Base-by-base conservation (phyloP, 2,797 vertebrate species). In the Siniperca undulata region DNA sequence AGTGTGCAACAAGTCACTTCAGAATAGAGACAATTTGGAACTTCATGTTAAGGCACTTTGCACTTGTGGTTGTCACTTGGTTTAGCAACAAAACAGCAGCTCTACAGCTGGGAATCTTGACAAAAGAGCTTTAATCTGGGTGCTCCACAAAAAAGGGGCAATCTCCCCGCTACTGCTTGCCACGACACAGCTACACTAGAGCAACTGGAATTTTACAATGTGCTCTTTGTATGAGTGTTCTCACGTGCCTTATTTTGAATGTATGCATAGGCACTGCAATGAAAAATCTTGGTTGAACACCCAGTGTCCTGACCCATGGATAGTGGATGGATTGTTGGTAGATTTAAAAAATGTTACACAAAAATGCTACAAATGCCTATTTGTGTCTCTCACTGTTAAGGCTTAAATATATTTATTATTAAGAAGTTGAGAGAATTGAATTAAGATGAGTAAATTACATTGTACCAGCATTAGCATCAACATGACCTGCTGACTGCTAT, bases 401-500 rank as follows among this genome's bases (percentile, higher is more conserved):
- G 22, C 19, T 36, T n/a, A 5, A 44, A 48, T 20, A 11, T 14
- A 13, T 53, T 62, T 61, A 30, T 30, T 30, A 30, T 30, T 12
- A 22, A 24, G 14, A 61, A 27, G 13, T 48, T 38, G 5, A 14
- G 24, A 17, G 34, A 69, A 65, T 20, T 56, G 24, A 44, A 59
- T 48, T 19, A 46, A 6, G 42, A 46, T 27, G 10, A 38, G 6
- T 27, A 38, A 58, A 70, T 6, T 4, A 4, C 36, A 70, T 16
- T 52, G 17, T 55, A 77, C 52, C 7, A 22, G 36, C 88, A 84
- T 92, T 73, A 88, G 70, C 81, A 79, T 79, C 61, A 72, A 19
- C 27, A 42, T 22, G 46, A 84, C 52, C 74, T 84, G 87, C 82
- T 88, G 89, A 90, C 80, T 36, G 70, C 72, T 60, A 80, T 40